Evolutionary conservation across 1,140 invertebrate species (phyloP).

Genomic region (Helicoverpa armigera): DNA sequence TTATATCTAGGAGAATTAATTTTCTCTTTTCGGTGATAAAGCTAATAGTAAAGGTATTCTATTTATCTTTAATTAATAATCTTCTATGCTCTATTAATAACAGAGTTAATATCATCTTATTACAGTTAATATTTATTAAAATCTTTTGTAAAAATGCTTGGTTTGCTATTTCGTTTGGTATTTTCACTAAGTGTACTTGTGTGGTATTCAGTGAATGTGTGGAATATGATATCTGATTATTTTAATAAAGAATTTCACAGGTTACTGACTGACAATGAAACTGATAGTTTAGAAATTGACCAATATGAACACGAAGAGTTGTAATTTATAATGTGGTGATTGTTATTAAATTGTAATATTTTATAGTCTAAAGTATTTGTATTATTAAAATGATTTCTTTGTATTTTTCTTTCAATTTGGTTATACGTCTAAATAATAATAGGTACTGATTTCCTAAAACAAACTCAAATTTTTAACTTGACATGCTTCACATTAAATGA

Average conservation of each 20-base stretch:
- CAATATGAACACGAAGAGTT: conserved; percentile 61
- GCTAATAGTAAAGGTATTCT: too few species aligned
- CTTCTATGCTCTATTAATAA: too few species aligned
- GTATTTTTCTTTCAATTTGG: background rate
- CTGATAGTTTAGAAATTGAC: conserved; percentile 49
- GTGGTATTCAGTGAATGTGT: conserved; percentile 77
- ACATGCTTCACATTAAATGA: background rate
- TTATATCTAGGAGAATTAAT: background rate
- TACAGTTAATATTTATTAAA: background rate
- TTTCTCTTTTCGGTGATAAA: background rate
- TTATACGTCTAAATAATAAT: too few species aligned
- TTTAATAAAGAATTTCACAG: conserved; percentile 78
- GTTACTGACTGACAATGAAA: conserved; percentile 68
- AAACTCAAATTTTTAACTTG: background rate
- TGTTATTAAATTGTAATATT: background rate
- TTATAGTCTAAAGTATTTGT: background rate
- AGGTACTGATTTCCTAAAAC: too few species aligned
- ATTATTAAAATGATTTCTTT: background rate
- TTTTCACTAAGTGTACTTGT: conserved; percentile 72
- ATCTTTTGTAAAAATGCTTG: conserved; percentile 64
- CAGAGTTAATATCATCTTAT: background rate
- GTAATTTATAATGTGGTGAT: conserved; percentile 23
- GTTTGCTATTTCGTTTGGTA: conserved; percentile 71
- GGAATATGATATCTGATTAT: conserved; percentile 81
- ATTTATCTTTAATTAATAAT: too few species aligned